These are phyloP conservation scores for Plutella xylostella DNA, from an alignment of 2,888 invertebrate genomes.

Conservation along the genomic window DNA sequence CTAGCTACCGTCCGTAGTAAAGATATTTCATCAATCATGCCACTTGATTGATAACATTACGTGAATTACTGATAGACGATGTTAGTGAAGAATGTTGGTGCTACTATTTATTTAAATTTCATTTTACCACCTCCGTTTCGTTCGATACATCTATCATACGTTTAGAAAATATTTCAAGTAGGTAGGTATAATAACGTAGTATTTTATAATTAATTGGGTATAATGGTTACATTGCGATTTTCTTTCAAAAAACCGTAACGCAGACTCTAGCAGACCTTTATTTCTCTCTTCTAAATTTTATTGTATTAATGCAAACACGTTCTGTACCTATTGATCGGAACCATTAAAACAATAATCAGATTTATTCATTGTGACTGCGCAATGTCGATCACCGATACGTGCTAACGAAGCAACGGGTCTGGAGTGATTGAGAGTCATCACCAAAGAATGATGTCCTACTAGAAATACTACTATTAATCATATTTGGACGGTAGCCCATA, in stretches of 20 bases:
- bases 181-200: too few relatives aligned
- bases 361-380: too few relatives aligned
- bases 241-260: too few relatives aligned
- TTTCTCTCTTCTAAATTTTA: too few relatives aligned
- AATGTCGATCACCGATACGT: slow-evolving; percentile 43
- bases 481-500: slow-evolving; percentile 56
- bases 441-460: slow-evolving; percentile 63
- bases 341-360: too few relatives aligned
- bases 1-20: slow-evolving; percentile 64
- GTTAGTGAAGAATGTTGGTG: slow-evolving; percentile 56
- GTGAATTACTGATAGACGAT: slow-evolving; percentile 67
- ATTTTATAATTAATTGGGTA: too few relatives aligned
- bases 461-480: slow-evolving; percentile 67
- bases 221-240: too few relatives aligned
- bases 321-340: too few relatives aligned
- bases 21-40: slow-evolving; percentile 64
- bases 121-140: slow-evolving; percentile 62
- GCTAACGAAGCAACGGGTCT: slow-evolving; percentile 67
- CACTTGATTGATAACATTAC: slow-evolving; percentile 63
- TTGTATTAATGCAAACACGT: too few relatives aligned
- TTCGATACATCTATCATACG: too few relatives aligned
- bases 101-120: slow-evolving; percentile 66
- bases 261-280: too few relatives aligned
- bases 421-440: slow-evolving; percentile 69
- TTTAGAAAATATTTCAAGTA: too few relatives aligned